Base-by-base conservation (phyloP, 2,797 vertebrate species). In the Xerus rutilus region DNA sequence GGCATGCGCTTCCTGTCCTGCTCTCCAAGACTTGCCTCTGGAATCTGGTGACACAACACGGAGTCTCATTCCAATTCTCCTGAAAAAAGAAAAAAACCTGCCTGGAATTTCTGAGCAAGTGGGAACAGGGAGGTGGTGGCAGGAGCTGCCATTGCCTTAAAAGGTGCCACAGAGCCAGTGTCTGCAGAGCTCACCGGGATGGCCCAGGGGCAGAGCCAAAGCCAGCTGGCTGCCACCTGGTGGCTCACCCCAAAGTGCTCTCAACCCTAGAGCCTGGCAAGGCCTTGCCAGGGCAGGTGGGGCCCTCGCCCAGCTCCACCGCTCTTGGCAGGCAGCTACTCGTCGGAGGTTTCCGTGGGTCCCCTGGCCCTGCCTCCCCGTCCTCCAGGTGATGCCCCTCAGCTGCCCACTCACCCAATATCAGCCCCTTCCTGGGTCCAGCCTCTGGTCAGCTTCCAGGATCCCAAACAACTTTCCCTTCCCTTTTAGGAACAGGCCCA, bases 101-200 rank as follows among this genome's bases (percentile, higher is more conserved):
- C 69, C 85, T 92, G 94, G 89, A 91, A 95, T 97, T 86, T 96
- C 92, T 94, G 93, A 96, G 95, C 97, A 95, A 93, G 96, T 96
- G 94, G 81, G 23, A 91, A 96, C 97, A 97, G 76, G 95, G 97
- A 95, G 79, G 67, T 78, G 70, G 70, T 67, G 92, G 82, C 18
- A 0, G 88, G 82, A 87, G 86, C 87, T 62, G 8, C 82, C 25
- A 62, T 91, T 8, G 4, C 97, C 97, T 96, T 98, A 97, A 96
- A 97, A 97, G 97, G 97, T 8, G 4, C 0, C 13, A 54, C 28
- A 21, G 76, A 74, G 69, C 76, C 12, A 52, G 47, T 4, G 76
- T 54, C 74, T 88, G 4, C 59, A 59, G n/a, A 73, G 67, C 73
- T 90, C 73, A 69, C 87, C 74, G 82, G 94, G 23, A 23, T 8